Conservation (phyloP, 2,888 invertebrate genomes). For the Scaeva pyrastri region DNA sequence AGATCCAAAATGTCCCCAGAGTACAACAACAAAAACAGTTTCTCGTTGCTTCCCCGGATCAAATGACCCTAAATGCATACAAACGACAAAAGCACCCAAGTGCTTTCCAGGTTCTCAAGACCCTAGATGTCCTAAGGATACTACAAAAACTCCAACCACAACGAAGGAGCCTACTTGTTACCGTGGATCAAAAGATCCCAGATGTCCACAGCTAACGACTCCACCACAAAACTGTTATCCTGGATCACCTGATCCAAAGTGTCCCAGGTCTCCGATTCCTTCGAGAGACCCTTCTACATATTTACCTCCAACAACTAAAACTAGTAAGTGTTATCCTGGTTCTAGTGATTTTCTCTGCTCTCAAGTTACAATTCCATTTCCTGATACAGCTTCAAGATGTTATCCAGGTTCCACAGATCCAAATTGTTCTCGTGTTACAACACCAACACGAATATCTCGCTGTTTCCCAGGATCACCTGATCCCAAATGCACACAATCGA, state of each 20-base stretch:
- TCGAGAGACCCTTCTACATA: neutral
- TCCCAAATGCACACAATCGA: constrained; percentile 79
- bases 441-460: neutral
- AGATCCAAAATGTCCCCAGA: neutral
- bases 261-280: constrained; percentile 44
- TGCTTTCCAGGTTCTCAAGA: constrained; percentile 79
- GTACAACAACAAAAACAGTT: neutral
- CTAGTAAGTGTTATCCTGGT: neutral
- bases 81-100: constrained; percentile 76
- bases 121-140: constrained; percentile 79
- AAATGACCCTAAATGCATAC: constrained; percentile 78
- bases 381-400: neutral
- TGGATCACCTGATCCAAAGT: constrained; percentile 82
- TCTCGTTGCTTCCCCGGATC: constrained; percentile 79
- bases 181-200: neutral
- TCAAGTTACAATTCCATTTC: neutral
- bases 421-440: neutral
- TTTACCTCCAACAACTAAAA: constrained; percentile 31
- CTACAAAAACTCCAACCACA: constrained; percentile 61
- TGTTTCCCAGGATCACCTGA: constrained; percentile 80
- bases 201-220: neutral
- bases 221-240: constrained; percentile 79
- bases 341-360: neutral
- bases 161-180: neutral
- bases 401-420: neutral